Evolutionary conservation across 1,140 invertebrate species (phyloP).

Genomic region (Mamestra configurata): DNA sequence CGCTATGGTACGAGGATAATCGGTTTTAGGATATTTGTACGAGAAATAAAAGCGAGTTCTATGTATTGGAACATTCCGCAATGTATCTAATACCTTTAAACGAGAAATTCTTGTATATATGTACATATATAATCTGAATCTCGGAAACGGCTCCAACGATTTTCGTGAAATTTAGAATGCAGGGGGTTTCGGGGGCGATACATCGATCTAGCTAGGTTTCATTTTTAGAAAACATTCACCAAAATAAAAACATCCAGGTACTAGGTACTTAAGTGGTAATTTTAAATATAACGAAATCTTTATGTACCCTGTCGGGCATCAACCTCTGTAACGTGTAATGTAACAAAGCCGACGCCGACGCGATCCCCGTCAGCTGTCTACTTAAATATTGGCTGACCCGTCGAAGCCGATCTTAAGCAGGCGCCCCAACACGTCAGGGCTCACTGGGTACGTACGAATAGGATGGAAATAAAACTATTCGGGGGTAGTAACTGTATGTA

Average conservation of each 20-base stretch:
- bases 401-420: not conserved
- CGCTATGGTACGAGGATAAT: not conserved
- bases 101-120: too few species aligned
- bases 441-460: too few species aligned
- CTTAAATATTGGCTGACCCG: not conserved
- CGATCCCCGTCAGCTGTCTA: slow-evolving; percentile 20
- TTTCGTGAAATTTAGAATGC: too few species aligned
- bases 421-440: not conserved
- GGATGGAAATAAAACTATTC: not conserved
- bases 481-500: not conserved
- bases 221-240: too few species aligned
- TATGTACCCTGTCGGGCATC: not conserved
- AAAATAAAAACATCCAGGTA: too few species aligned
- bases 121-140: too few species aligned
- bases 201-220: too few species aligned
- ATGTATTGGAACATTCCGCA: not conserved
- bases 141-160: too few species aligned
- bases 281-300: too few species aligned
- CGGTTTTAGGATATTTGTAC: not conserved
- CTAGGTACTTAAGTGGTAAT: too few species aligned
- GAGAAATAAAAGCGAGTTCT: not conserved
- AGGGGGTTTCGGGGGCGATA: too few species aligned
- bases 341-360: not conserved
- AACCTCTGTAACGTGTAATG: slow-evolving; percentile 2
- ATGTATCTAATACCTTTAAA: too few species aligned